A percentile compares a stretch with the other conserved stretches of the same genome.
Evolutionary conservation across 53 echinoderm and acorn worm species (phyloP).

Genomic region (Echinarachnius parma): DNA sequence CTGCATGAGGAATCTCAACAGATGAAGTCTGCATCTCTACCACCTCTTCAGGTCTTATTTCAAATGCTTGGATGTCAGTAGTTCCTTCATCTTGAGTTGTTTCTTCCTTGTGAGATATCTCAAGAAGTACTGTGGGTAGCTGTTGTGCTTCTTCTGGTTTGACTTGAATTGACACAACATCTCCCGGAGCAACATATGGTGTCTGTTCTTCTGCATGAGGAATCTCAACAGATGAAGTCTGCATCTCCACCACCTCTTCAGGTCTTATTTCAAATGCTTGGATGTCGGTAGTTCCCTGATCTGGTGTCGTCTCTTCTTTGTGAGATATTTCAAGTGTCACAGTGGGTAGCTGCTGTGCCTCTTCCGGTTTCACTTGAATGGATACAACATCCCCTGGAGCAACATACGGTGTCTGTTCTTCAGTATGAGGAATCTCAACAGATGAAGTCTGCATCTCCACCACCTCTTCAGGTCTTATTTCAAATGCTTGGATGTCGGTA

Average conservation of each 20-base stretch:
- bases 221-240: background rate
- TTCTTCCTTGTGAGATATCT: conserved; percentile 16
- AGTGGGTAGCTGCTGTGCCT: conserved; percentile 46
- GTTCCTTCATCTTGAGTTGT: conserved; percentile 16
- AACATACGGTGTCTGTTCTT: conserved; percentile 1
- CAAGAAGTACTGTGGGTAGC: conserved; percentile 1
- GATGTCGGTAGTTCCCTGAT: background rate
- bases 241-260: conserved; percentile 8
- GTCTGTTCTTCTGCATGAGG: conserved; percentile 2
- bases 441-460: background rate
- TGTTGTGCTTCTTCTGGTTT: conserved; percentile 28
- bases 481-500: conserved; percentile 30
- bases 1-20: conserved; percentile 40
- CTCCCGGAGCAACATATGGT: background rate
- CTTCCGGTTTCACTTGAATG: conserved; percentile 22
- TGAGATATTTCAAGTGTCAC: conserved; percentile 39
- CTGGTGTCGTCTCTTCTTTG: background rate
- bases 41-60: conserved; percentile 42
- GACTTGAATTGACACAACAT: background rate
- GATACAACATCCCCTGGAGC: conserved; percentile 25
- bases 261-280: conserved; percentile 9
- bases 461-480: background rate
- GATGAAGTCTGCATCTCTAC: conserved; percentile 21
- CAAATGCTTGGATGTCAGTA: conserved; percentile 24
- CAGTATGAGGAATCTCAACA: background rate